Percentiles rank a stretch among this genome's conserved stretches.
These are phyloP conservation scores for Palythoa heliodiscus DNA, from an alignment of 92 coral and sea anemone genomes.

Conservation along the genomic window DNA sequence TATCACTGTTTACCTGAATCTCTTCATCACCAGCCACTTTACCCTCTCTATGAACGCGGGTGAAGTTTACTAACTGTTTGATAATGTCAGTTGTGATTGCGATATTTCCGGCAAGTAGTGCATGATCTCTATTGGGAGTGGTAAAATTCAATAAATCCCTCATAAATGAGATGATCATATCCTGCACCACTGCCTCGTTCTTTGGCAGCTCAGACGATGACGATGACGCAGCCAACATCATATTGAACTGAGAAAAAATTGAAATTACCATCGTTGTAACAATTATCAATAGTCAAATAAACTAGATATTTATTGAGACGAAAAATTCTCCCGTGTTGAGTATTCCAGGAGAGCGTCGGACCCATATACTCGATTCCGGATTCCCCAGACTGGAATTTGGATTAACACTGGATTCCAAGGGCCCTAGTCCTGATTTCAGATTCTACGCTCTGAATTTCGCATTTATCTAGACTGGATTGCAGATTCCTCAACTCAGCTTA, in stretches of 20 bases:
- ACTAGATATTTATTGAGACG: no score
- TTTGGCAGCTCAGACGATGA: slow-evolving; percentile 7
- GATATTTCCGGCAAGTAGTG: slow-evolving; percentile 32
- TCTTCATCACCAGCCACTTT: slow-evolving; percentile 24
- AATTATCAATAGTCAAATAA: no score
- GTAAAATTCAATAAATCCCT: slow-evolving; percentile 14
- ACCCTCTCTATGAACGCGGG: slow-evolving; percentile 12
- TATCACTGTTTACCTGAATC: slow-evolving; percentile 5
- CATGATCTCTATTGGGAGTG: slow-evolving; percentile 26
- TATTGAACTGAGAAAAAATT: neutral
- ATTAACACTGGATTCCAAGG: no score
- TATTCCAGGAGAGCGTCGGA: no score
- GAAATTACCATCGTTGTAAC: neutral
- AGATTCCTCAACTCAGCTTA: no score
- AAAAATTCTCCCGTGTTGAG: no score
- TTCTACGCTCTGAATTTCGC: no score
- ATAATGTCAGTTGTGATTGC: slow-evolving; percentile 25
- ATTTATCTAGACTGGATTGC: no score
- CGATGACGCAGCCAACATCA: slow-evolving; percentile 26
- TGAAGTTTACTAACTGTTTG: slow-evolving; percentile 33
- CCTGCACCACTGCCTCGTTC: neutral
- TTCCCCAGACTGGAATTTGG: no score
- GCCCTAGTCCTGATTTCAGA: no score
- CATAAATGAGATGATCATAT: slow-evolving; percentile 27
- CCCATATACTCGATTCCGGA: no score